phyloP scores from a whole-genome alignment of 2,797 vertebrate genomes.

The Oceanodroma leucorhoa region DNA sequence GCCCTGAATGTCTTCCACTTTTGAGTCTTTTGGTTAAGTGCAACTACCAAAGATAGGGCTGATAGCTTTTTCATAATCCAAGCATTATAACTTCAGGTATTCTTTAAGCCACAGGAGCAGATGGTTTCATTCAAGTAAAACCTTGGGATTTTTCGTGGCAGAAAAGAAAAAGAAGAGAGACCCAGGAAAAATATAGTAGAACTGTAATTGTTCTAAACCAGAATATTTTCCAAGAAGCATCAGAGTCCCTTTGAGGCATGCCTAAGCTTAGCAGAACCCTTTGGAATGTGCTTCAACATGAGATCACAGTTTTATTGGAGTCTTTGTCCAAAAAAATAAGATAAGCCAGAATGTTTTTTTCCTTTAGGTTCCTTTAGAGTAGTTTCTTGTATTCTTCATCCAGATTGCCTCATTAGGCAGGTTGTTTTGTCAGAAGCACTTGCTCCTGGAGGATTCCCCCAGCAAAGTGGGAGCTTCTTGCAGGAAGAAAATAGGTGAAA shows the following conservation, averaged over 20 bases:
- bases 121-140: constrained; percentile 12
- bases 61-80: background rate
- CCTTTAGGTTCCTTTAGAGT: background rate
- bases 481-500: constrained; percentile 11
- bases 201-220: constrained; percentile 24
- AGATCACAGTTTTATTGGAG: constrained; percentile 22
- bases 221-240: constrained; percentile 18
- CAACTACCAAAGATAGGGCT: background rate
- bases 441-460: background rate
- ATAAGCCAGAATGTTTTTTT: background rate
- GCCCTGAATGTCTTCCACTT: background rate
- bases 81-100: background rate
- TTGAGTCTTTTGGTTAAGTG: background rate
- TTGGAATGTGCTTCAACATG: background rate
- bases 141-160: background rate
- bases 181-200: background rate
- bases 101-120: background rate
- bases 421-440: background rate
- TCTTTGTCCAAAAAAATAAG: constrained; percentile 18
- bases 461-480: background rate
- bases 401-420: background rate
- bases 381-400: background rate
- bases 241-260: background rate
- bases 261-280: constrained; percentile 44
- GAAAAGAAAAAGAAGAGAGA: background rate